phyloP scores from a whole-genome alignment of 2,888 invertebrate species.

The Dicranocentrus wangi region DNA sequence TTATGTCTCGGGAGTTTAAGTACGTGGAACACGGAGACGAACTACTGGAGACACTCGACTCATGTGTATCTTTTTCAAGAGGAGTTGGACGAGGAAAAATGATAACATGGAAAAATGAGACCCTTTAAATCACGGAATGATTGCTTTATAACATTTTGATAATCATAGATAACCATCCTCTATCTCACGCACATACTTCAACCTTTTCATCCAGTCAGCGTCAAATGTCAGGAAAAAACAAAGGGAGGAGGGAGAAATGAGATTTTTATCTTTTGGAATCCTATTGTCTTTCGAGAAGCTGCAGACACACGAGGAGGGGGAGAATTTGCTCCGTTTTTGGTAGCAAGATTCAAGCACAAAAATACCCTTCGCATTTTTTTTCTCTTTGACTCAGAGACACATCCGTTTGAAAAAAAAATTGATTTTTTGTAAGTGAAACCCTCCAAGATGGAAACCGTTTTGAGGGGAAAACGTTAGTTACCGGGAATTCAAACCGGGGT shows the following conservation, averaged over 20 bases:
- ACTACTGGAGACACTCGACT: background rate
- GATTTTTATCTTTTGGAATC: constrained; percentile 13
- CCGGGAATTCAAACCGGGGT: background rate
- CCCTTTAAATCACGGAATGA: constrained; percentile 56
- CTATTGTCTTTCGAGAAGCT: background rate
- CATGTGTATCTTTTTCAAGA: background rate
- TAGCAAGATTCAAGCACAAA: constrained; percentile 28
- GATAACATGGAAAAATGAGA: constrained; percentile 53
- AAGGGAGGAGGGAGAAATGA: constrained; percentile 8
- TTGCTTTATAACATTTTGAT: constrained; percentile 59
- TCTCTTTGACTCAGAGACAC: constrained; percentile 16
- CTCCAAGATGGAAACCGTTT: background rate
- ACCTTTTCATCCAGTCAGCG: constrained; percentile 6
- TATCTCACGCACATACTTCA: constrained; percentile 7
- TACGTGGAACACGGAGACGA: constrained; percentile 46
- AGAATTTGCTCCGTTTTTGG: background rate
- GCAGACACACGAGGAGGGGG: background rate
- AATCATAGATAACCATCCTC: constrained; percentile 25
- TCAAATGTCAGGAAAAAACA: constrained; percentile 23
- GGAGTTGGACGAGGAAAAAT: constrained; percentile 25
- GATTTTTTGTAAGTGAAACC: too few relatives aligned
- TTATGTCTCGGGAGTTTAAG: constrained; percentile 59
- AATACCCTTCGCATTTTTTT: constrained; percentile 5
- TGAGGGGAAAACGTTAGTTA: constrained; percentile 4
- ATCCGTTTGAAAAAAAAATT: too few relatives aligned